Conservation (phyloP, 2,113 vertebrate species). For the Leptobrachium ailaonicum region DNA sequence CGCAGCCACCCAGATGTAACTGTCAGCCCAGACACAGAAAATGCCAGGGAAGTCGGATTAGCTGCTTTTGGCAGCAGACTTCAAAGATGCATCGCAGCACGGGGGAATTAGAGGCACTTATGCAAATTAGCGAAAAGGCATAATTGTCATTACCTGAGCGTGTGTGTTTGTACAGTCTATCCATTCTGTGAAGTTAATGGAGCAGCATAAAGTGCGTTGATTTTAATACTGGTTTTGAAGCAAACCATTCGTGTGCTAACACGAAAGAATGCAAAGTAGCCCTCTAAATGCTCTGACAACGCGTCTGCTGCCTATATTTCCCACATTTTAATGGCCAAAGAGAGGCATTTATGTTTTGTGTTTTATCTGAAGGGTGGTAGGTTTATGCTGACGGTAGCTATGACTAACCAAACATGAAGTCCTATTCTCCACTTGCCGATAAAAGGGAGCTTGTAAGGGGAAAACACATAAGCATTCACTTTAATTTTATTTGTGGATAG, state of each 20-base stretch:
- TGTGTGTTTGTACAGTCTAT: slow-evolving; percentile 8
- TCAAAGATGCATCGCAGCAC: slow-evolving; percentile 13
- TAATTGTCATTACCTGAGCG: slow-evolving; percentile 6
- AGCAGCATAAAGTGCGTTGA: background rate
- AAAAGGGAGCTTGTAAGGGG: too few species aligned
- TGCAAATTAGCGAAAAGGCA: slow-evolving; percentile 8
- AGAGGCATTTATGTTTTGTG: too few species aligned
- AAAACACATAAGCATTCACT: too few species aligned
- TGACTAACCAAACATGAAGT: too few species aligned
- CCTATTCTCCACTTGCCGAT: too few species aligned
- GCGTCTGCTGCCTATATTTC: too few species aligned
- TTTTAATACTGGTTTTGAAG: background rate
- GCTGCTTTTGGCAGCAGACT: slow-evolving; percentile 2
- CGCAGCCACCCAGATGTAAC: background rate
- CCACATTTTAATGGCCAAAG: too few species aligned
- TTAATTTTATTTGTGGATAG: too few species aligned
- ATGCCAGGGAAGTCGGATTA: background rate
- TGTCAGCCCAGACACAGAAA: background rate
- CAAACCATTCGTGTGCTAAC: background rate
- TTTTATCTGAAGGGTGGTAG: too few species aligned
- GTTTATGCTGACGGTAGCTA: too few species aligned
- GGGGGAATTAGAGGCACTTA: slow-evolving; percentile 19
- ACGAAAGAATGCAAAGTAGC: background rate
- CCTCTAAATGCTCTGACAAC: too few species aligned
- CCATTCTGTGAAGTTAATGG: slow-evolving; percentile 6